These are phyloP conservation scores for Notothenia coriiceps DNA, from an alignment of 2,113 vertebrate species.

Conservation along the genomic window DNA sequence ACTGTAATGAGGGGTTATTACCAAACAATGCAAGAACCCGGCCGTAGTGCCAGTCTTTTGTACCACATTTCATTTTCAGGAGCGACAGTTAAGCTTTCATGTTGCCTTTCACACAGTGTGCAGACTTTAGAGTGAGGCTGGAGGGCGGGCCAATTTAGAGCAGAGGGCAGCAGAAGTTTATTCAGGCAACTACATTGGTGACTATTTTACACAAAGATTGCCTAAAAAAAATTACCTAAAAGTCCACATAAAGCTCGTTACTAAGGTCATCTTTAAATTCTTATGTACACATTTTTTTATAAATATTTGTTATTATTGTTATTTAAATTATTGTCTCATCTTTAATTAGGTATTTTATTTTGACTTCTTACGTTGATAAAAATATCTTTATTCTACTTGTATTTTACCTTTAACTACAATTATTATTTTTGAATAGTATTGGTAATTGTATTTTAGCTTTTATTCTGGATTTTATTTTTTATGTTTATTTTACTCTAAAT, in stretches of 20 bases:
- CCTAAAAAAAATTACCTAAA: background rate
- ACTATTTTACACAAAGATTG: background rate
- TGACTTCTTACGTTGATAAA: no score
- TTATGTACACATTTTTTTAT: no score
- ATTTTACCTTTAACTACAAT: no score
- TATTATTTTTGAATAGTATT: no score
- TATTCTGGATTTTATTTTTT: no score
- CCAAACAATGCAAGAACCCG: background rate
- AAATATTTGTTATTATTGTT: no score
- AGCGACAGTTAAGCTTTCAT: constrained; percentile 11
- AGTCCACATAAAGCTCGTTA: background rate
- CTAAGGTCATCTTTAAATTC: constrained; percentile 4
- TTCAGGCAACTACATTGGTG: no score
- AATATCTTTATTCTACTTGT: no score
- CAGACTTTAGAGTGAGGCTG: background rate
- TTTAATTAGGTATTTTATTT: no score
- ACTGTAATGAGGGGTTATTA: constrained; percentile 17
- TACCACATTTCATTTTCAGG: constrained; percentile 5
- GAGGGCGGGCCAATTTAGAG: background rate
- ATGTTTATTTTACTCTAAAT: no score
- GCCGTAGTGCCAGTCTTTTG: background rate
- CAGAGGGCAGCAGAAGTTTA: background rate
- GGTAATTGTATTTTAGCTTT: no score
- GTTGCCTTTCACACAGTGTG: background rate
- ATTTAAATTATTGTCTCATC: no score